Base-by-base conservation (phyloP, 1,140 invertebrate species). In the Hermatobates lingyangjiaoensis region DNA sequence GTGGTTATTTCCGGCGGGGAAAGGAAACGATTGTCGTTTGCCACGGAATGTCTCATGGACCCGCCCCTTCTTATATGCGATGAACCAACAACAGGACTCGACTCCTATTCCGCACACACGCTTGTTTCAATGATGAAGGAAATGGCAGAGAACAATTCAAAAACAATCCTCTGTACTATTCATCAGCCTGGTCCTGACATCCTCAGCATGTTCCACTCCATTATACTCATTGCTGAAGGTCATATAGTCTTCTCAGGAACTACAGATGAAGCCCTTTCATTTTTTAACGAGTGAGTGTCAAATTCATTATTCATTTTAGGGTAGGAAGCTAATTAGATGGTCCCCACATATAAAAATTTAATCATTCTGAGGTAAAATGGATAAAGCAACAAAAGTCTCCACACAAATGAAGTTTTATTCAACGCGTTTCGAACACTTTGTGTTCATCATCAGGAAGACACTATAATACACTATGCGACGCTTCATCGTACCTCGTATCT, bases 171-270 rank as follows among this genome's bases (percentile, higher is more conserved):
- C 21, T 92, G 88, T 61, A 95, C 92, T 14, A 96, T 98, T 57
- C 93, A 98, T 67, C 94, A 97, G 65, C 93, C 94, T 0, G 91
- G 87, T n/a, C 90, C 86, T 0, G 83, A 91, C 58, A 72, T 96
- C 27, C 94, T 91, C 61, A 76, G 79, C 1, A 72, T 87, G 64
- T 97, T 97, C 64, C 79, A 91, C 60, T 79, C 82, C 56, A 68
- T 95, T 5, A 76, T 93, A 52, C 67, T 95, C 1, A 63, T 97
- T 54, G 84, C 88, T 15, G 87, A 95, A 65, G 92, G 93, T 0
- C 70, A 86, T 54, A 79, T 92, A 1, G 91, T 87, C 0, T 97
- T 83, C 59, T 77, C 86, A 47, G 93, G 93, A 3, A 73, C 77
- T 1, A 73, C 75, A 1, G 68, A 76, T 4, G 73, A 76, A 50